A percentile compares a stretch with the other conserved stretches of the same genome.
Evolutionary conservation across 1,140 invertebrate species (phyloP).

Genomic region (Euura lappo): DNA sequence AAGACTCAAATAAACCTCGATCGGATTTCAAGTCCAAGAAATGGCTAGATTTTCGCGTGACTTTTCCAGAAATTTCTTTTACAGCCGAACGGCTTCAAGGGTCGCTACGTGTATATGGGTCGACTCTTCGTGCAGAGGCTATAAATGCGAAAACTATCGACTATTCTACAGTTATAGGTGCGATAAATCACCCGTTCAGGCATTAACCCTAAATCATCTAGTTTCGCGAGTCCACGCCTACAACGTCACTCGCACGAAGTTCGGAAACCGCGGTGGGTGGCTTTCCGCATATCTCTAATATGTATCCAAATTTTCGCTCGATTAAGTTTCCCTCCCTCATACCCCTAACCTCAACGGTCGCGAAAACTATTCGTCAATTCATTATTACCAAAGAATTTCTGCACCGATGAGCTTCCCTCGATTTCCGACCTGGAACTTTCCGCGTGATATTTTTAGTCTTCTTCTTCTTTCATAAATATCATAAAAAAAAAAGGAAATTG

Average conservation of each 20-base stretch:
- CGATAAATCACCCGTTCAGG: not conserved
- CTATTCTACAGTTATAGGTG: too few species aligned
- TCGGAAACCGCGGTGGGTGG: not conserved
- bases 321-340: not conserved
- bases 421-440: too few species aligned
- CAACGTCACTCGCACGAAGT: not conserved
- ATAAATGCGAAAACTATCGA: not conserved
- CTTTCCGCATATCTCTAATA: not conserved
- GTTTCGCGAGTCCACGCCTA: not conserved
- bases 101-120: not conserved
- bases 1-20: too few species aligned
- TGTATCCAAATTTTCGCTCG: not conserved
- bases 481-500: too few species aligned
- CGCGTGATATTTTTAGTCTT: not conserved
- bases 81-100: not conserved
- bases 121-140: not conserved
- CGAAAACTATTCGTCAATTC: not conserved
- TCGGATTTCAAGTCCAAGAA: not conserved
- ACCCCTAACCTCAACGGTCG: not conserved
- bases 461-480: not conserved
- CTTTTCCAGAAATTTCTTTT: not conserved
- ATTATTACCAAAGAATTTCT: not conserved
- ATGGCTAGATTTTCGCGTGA: not conserved
- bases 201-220: conserved; percentile 3
- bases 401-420: not conserved